Evolutionary conservation across 1,140 invertebrate genomes (phyloP), one percentile per base, ranked within the genome.

Genomic region (Pachypsylla venusta): DNA sequence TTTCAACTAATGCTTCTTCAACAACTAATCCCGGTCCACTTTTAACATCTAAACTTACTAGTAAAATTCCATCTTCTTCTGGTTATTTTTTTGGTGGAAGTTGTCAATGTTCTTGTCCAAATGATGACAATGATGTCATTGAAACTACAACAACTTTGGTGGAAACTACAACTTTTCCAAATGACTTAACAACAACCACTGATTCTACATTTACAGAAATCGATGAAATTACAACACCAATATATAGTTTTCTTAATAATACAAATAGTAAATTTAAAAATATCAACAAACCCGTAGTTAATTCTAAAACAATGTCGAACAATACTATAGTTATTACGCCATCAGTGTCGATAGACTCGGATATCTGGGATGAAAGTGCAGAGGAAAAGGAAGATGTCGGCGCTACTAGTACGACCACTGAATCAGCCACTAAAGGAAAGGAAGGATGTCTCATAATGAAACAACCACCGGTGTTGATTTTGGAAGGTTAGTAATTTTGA

Each of bases 51-150:
- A 48, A 48, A n/a, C n/a, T 19, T 19, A 19, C 70, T 48, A 70
- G 67, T 28, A 24, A 69, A 64, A 55, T 69, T 67, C 30, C 28
- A 24, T 56, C 66, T 62, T 61, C 72, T 66, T 69, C 63, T 61
- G 66, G 69, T 39, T 58, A 53, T 59, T 67, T 70, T 30, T 73
- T 68, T 56, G 82, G 81, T 58, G 81, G 81, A n/a, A 79, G 77
- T 65, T 87, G 84, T 68, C 78, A 84, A 67, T 87, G 84, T 69
- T 81, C 79, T 2, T 87, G 85, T 69, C 84, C 84, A 1, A 76
- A 76, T 64, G 70, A 77, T 65, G 76, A 75, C 12, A 56, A 60
- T 14, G 42, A 48, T 19, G 16, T n/a, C n/a, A 22, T 19, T 48
- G 42, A 48, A 48, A 48, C 42, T 22, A 35, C 16, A 16, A 28